phyloP scores from a whole-genome alignment of 2,888 invertebrate genomes.

The Mythimna pallens region DNA sequence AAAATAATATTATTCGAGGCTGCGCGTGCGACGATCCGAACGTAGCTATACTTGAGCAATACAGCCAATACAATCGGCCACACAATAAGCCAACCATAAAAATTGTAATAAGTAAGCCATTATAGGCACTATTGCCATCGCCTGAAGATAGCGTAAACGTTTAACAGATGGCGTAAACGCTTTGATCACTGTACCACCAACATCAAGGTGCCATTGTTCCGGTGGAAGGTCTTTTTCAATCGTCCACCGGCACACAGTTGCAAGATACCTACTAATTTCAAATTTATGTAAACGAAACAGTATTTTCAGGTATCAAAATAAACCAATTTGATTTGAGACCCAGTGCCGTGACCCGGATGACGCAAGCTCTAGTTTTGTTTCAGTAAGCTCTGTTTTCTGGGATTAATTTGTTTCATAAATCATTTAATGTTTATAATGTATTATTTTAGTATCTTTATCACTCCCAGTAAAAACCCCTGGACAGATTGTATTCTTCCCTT shows the following conservation, averaged over 20 bases:
- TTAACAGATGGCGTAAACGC: constrained; percentile 62
- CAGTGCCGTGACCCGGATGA: constrained; percentile 72
- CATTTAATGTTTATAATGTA: constrained; percentile 8
- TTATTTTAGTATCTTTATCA: constrained; percentile 6
- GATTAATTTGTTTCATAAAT: constrained; percentile 15
- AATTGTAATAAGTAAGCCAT: constrained; percentile 62
- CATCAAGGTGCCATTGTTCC: constrained; percentile 77
- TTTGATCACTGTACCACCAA: constrained; percentile 54
- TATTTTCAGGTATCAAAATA: constrained; percentile 37
- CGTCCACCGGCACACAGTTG: constrained; percentile 66
- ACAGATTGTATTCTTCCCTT: not conserved
- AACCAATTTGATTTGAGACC: constrained; percentile 43
- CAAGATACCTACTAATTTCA: constrained; percentile 27
- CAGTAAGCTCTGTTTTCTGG: constrained; percentile 57
- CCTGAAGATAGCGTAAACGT: constrained; percentile 55
- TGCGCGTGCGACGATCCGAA: constrained; percentile 83
- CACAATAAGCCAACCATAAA: constrained; percentile 65
- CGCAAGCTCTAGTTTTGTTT: constrained; percentile 69
- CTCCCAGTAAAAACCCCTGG: constrained; percentile 10
- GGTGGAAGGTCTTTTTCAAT: constrained; percentile 77
- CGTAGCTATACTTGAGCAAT: constrained; percentile 67
- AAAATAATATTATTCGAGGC: constrained; percentile 87
- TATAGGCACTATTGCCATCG: constrained; percentile 61
- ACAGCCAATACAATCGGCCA: constrained; percentile 69
- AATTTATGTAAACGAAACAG: constrained; percentile 42